These are phyloP conservation scores for Schrankia costaestrigalis DNA, from an alignment of 2,888 invertebrate genomes.

Conservation along the genomic window DNA sequence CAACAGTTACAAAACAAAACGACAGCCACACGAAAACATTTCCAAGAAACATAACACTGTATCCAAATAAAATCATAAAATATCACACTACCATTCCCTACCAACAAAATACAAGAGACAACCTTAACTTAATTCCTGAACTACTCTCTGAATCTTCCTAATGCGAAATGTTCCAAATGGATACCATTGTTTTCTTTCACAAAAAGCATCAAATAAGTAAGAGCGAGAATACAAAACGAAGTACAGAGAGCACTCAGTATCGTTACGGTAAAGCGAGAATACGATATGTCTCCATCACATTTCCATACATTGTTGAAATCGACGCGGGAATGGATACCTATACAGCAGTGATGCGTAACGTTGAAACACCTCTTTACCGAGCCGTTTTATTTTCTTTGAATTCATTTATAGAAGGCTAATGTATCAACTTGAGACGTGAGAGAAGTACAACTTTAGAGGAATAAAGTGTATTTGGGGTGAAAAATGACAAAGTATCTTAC, in stretches of 20 bases:
- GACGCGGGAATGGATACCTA: conserved; percentile 50
- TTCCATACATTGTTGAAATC: conserved; percentile 67
- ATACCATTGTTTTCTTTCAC: conserved; percentile 62
- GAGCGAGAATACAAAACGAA: conserved; percentile 54
- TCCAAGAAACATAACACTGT: conserved; percentile 13
- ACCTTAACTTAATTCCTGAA: conserved; percentile 51
- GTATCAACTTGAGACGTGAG: conserved; percentile 20
- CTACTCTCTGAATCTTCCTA: conserved; percentile 51
- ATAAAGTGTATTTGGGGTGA: conserved; percentile 6
- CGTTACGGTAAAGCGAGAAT: conserved; percentile 53
- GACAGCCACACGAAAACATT: neutral
- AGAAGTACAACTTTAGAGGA: conserved; percentile 5
- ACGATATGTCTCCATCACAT: conserved; percentile 73
- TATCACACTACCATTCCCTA: conserved; percentile 30
- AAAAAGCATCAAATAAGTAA: conserved; percentile 60
- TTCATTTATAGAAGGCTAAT: conserved; percentile 31
- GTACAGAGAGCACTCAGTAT: conserved; percentile 56
- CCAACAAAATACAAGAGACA: conserved; percentile 40
- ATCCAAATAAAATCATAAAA: conserved; percentile 26
- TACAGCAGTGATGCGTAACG: conserved; percentile 57
- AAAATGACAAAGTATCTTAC: too few relatives aligned
- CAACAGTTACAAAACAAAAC: neutral
- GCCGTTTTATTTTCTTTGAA: conserved; percentile 36
- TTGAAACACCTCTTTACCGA: conserved; percentile 45
- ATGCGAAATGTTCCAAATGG: conserved; percentile 58